These are phyloP conservation scores for Gymnocephalus cernua DNA, from an alignment of 2,113 vertebrate species.

Conservation along the genomic window DNA sequence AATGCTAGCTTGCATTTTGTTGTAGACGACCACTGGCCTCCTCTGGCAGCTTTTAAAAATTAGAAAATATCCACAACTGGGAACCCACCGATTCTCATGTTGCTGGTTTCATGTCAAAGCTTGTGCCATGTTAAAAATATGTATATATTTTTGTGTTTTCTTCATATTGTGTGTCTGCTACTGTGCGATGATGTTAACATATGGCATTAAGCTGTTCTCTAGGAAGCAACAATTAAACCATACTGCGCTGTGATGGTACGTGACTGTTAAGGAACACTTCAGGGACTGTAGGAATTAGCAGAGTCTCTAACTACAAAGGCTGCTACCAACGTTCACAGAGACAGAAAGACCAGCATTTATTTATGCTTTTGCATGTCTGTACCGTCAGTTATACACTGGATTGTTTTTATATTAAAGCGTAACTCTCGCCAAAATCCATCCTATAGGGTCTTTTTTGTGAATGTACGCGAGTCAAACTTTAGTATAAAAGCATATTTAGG, in stretches of 20 bases:
- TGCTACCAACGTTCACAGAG: background rate
- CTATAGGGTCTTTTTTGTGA: too few species aligned
- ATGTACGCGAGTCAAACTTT: too few species aligned
- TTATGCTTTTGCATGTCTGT: background rate
- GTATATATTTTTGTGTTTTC: too few species aligned
- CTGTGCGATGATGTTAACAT: background rate
- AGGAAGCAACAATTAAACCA: background rate
- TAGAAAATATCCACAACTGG: background rate
- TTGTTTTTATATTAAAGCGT: background rate
- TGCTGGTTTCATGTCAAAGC: background rate
- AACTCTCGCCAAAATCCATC: too few species aligned
- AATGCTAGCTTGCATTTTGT: background rate
- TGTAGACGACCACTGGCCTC: background rate
- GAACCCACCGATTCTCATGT: background rate
- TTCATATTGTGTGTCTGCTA: background rate
- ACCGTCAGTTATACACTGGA: conserved; percentile 6
- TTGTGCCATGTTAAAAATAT: too few species aligned
- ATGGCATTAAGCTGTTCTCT: background rate
- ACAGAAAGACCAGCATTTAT: background rate
- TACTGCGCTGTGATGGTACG: background rate
- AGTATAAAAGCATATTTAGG: too few species aligned
- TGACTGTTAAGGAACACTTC: conserved; percentile 2
- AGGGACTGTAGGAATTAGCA: background rate
- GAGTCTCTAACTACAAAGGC: background rate
- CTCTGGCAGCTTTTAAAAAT: background rate